These are phyloP conservation scores for Myzus persicae DNA, from an alignment of 1,140 invertebrate species.

Conservation along the genomic window DNA sequence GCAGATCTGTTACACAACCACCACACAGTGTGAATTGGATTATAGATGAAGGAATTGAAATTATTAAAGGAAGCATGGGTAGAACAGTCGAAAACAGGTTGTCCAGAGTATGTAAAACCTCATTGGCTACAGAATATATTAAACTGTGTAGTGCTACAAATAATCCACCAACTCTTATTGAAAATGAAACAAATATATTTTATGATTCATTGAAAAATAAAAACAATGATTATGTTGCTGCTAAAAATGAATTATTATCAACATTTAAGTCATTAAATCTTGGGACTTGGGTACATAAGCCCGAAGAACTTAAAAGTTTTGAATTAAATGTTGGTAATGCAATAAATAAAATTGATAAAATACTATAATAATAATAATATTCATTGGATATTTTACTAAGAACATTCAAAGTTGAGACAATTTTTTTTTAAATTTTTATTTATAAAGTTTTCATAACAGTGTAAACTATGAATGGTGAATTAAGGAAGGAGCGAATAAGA, in stretches of 20 bases:
- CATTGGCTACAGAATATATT: conserved; percentile 21
- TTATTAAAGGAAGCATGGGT: conserved; percentile 15
- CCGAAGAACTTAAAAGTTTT: conserved; percentile 49
- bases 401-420: no score
- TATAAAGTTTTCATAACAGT: no score
- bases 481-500: no score
- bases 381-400: no score
- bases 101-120: conserved; percentile 29
- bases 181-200: background rate
- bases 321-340: conserved; percentile 18
- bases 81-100: conserved; percentile 24
- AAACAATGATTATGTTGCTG: conserved; percentile 15
- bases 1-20: background rate
- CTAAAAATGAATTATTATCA: background rate
- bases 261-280: conserved; percentile 23
- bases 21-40: conserved; percentile 33
- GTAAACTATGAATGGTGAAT: no score
- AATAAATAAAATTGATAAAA: background rate
- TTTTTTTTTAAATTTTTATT: no score
- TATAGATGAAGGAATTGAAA: conserved; percentile 18
- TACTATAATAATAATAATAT: background rate
- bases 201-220: conserved; percentile 45
- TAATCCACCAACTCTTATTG: background rate
- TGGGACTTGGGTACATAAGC: conserved; percentile 43
- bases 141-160: conserved; percentile 18